phyloP scores from a whole-genome alignment of 2,888 invertebrate genomes.

The Poecilus cupreus region DNA sequence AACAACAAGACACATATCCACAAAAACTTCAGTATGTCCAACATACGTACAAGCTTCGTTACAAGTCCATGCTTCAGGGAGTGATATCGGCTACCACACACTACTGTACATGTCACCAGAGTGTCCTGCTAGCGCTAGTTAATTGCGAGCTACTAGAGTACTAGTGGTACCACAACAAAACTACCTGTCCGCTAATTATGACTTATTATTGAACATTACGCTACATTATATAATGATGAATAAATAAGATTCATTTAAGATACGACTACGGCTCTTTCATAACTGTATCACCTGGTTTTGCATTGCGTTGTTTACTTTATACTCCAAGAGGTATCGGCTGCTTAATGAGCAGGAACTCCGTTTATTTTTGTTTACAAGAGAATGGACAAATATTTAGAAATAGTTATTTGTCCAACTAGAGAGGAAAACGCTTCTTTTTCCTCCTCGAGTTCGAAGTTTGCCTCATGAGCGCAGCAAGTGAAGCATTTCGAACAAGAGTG shows the following conservation, averaged over 20 bases:
- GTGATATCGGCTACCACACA: not conserved
- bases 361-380: not conserved
- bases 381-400: too few relatives aligned
- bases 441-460: too few relatives aligned
- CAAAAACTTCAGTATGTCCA: too few relatives aligned
- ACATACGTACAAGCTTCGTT: too few relatives aligned
- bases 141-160: not conserved
- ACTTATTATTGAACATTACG: conserved; percentile 38
- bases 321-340: too few relatives aligned
- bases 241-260: not conserved
- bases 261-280: not conserved
- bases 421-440: too few relatives aligned
- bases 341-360: too few relatives aligned
- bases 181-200: conserved; percentile 42
- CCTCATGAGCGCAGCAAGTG: too few relatives aligned
- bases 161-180: not conserved
- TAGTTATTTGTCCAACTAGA: too few relatives aligned
- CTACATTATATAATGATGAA: conserved; percentile 3
- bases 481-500: too few relatives aligned
- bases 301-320: too few relatives aligned
- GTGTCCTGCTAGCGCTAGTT: not conserved
- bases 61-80: too few relatives aligned
- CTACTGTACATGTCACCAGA: not conserved
- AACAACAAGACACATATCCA: not conserved
- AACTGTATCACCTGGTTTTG: not conserved